Percentiles rank a stretch among this genome's conserved stretches.
Conservation (phyloP, 2,797 vertebrate genomes). For the Enteromius afrohamiltoni region DNA sequence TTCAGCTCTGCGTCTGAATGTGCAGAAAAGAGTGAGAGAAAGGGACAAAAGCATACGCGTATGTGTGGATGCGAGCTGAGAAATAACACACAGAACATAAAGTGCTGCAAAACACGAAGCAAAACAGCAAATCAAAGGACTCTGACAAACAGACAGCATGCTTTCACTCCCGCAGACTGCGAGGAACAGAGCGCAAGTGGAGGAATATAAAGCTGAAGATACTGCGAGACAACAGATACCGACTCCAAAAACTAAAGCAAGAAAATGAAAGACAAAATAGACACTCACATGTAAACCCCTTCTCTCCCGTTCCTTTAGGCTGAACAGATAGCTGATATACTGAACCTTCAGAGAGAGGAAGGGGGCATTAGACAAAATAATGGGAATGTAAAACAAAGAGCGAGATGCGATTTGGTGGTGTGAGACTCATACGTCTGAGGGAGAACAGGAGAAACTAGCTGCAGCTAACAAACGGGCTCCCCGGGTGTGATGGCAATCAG, state of each 20-base stretch:
- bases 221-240: constrained; percentile 11
- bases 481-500: constrained; percentile 18
- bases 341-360: constrained; percentile 45
- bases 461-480: background rate
- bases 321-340: constrained; percentile 35
- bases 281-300: constrained; percentile 31
- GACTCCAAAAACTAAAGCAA: constrained; percentile 13
- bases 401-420: constrained; percentile 9
- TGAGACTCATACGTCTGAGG: background rate
- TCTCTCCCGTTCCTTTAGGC: constrained; percentile 28
- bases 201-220: background rate
- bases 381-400: constrained; percentile 11
- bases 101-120: constrained; percentile 19
- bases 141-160: constrained; percentile 20
- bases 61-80: background rate
- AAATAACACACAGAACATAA: background rate
- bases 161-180: background rate
- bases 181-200: background rate
- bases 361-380: constrained; percentile 24
- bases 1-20: background rate
- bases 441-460: background rate
- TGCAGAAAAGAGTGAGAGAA: background rate
- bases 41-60: background rate
- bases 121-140: constrained; percentile 24
- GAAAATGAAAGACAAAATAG: constrained; percentile 24